Evolutionary conservation across 1,140 invertebrate species (phyloP).

Genomic region (Lordiphosa stackelbergi): DNA sequence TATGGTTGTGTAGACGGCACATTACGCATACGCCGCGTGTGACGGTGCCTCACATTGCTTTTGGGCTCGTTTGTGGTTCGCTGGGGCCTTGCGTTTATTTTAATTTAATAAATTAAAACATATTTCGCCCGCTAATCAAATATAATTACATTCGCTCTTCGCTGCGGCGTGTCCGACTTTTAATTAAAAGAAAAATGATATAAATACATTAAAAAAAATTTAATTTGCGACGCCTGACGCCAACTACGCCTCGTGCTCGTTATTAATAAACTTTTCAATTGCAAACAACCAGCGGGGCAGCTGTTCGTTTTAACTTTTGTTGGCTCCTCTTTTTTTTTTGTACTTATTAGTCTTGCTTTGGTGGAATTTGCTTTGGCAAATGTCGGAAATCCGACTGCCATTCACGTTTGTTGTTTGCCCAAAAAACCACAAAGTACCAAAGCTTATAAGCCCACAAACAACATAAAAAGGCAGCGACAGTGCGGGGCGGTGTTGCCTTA

Average conservation of each 20-base stretch:
- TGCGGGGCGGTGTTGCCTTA: slow-evolving; percentile 36
- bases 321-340: slow-evolving; percentile 20
- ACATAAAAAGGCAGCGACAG: slow-evolving; percentile 36
- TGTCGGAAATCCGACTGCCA: slow-evolving; percentile 56
- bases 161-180: slow-evolving; percentile 28
- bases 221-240: slow-evolving; percentile 27
- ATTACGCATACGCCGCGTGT: slow-evolving; percentile 62
- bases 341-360: slow-evolving; percentile 51
- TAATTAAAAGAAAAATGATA: slow-evolving; percentile 64
- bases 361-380: slow-evolving; percentile 51
- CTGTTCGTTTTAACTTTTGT: slow-evolving; percentile 64
- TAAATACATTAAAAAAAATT: slow-evolving; percentile 29
- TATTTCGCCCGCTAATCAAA: slow-evolving; percentile 62
- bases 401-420: slow-evolving; percentile 10
- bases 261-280: slow-evolving; percentile 74
- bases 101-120: slow-evolving; percentile 73
- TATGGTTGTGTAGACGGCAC: slow-evolving; percentile 24
- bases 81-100: slow-evolving; percentile 44
- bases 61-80: slow-evolving; percentile 39
- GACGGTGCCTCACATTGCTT: slow-evolving; percentile 44
- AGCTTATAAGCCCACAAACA: slow-evolving; percentile 57
- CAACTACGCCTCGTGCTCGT: slow-evolving; percentile 35
- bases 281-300: slow-evolving; percentile 57
- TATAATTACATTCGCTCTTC: slow-evolving; percentile 62
- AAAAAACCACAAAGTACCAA: slow-evolving; percentile 48